A percentile compares a stretch with the other conserved stretches of the same genome.
These are phyloP conservation scores for Pelmatolapia mariae DNA, from an alignment of 2,113 vertebrate genomes.

Conservation along the genomic window DNA sequence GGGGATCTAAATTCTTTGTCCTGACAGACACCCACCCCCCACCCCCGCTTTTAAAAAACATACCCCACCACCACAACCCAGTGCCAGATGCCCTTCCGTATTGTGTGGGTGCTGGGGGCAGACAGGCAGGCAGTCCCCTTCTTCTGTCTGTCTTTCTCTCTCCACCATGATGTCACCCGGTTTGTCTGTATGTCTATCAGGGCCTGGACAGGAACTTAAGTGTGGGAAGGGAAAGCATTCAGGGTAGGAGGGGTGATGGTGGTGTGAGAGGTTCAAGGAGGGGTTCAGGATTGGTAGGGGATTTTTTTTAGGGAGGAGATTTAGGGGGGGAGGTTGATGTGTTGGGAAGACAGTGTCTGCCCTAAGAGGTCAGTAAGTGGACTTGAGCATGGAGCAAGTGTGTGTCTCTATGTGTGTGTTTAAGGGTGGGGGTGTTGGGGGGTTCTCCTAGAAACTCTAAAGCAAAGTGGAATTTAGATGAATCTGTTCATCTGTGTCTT, in stretches of 20 bases:
- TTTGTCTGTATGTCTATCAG: slow-evolving; percentile 48
- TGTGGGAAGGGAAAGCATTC: slow-evolving; percentile 46
- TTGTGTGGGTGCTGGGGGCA: slow-evolving; percentile 57
- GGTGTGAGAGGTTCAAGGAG: slow-evolving; percentile 23
- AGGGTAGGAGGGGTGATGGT: neutral
- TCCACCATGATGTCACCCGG: slow-evolving; percentile 57
- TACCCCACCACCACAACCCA: neutral
- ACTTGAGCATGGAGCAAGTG: slow-evolving; percentile 41
- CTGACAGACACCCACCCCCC: neutral
- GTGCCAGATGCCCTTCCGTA: slow-evolving; percentile 68
- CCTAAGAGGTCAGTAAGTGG: slow-evolving; percentile 59
- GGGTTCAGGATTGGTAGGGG: neutral
- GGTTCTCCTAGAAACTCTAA: slow-evolving; percentile 59
- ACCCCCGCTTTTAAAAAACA: neutral
- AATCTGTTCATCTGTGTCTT: slow-evolving; percentile 44
- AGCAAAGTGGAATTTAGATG: slow-evolving; percentile 64
- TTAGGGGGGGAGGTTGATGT: neutral
- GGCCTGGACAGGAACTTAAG: slow-evolving; percentile 58
- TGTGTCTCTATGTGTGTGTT: neutral
- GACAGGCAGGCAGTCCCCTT: slow-evolving; percentile 24
- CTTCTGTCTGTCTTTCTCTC: neutral
- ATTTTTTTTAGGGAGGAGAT: neutral
- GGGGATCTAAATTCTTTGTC: slow-evolving; percentile 61
- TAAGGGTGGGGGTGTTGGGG: neutral
- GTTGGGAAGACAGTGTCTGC: slow-evolving; percentile 33